These are phyloP conservation scores for Umimayanthus chanpuru DNA, from an alignment of 92 coral and sea anemone species.

Conservation along the genomic window DNA sequence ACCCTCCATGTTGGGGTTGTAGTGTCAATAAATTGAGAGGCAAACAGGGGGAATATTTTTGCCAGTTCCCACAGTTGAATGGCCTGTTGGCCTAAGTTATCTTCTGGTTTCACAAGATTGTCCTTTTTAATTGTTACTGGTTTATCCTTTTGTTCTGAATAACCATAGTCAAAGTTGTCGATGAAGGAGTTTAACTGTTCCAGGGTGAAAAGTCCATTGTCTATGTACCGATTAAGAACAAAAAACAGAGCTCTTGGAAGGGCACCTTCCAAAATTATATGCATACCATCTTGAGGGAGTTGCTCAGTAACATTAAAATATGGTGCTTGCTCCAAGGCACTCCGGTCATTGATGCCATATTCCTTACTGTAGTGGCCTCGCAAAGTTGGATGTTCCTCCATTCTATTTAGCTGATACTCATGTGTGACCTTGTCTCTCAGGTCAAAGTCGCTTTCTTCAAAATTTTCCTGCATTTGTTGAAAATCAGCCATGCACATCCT, in stretches of 20 bases:
- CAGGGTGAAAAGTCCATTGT: background rate
- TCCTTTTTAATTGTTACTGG: no score
- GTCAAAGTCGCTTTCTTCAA: slow-evolving; percentile 14
- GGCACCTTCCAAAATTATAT: slow-evolving; percentile 33
- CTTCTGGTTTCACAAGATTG: no score
- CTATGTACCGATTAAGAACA: background rate
- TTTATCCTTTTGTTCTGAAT: slow-evolving; percentile 28
- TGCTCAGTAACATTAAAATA: slow-evolving; percentile 12
- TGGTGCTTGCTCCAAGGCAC: slow-evolving; percentile 20
- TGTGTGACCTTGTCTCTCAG: background rate
- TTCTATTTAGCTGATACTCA: background rate
- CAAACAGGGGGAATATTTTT: no score
- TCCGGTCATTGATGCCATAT: background rate
- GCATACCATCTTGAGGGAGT: slow-evolving; percentile 28
- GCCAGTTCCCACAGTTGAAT: no score
- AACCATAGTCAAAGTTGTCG: slow-evolving; percentile 21
- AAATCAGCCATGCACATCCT: slow-evolving; percentile 12
- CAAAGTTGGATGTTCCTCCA: slow-evolving; percentile 25
- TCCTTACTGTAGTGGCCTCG: slow-evolving; percentile 16
- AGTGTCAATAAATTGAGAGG: no score
- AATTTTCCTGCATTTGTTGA: slow-evolving; percentile 7
- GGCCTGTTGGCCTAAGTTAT: no score
- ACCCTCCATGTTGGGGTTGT: no score
- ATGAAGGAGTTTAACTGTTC: background rate
- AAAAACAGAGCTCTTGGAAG: background rate